These are phyloP conservation scores for Enteromius argenteus DNA, from an alignment of 2,797 vertebrate species.

Conservation along the genomic window DNA sequence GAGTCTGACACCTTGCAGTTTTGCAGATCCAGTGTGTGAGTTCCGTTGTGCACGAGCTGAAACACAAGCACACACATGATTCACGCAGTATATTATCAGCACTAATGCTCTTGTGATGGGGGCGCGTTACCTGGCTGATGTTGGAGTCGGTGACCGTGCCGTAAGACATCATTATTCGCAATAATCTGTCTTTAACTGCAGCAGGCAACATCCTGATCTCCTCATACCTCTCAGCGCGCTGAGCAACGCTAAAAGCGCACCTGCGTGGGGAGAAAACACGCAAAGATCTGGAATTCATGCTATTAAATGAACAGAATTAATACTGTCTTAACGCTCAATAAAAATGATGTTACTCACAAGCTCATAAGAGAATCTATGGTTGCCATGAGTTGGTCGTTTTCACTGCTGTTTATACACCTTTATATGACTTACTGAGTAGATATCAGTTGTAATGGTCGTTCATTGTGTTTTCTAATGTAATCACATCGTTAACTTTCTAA, in stretches of 20 bases:
- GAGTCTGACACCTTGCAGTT: slow-evolving; percentile 83
- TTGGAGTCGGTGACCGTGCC: slow-evolving; percentile 84
- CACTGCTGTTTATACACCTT: not conserved
- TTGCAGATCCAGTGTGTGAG: slow-evolving; percentile 80
- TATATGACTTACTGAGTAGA: not conserved
- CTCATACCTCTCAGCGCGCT: slow-evolving; percentile 75
- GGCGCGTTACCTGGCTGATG: slow-evolving; percentile 81
- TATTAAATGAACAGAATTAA: not conserved
- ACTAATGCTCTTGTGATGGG: not conserved
- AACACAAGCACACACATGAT: not conserved
- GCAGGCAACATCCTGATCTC: slow-evolving; percentile 83
- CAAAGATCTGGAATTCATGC: not conserved
- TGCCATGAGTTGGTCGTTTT: slow-evolving; percentile 11
- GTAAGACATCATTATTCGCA: slow-evolving; percentile 80
- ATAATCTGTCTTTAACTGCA: slow-evolving; percentile 84
- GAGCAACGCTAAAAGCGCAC: slow-evolving; percentile 77
- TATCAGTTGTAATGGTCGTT: not conserved
- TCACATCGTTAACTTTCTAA: no score
- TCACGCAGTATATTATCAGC: not conserved
- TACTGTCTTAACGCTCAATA: not conserved
- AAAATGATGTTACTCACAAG: slow-evolving; percentile 56
- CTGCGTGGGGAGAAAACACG: slow-evolving; percentile 62
- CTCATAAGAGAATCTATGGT: slow-evolving; percentile 57
- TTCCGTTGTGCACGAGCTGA: slow-evolving; percentile 60
- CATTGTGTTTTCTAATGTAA: not conserved